Evolutionary conservation across 2,113 vertebrate species (phyloP), one percentile per base, ranked within the genome.

Genomic region (Lepisosteus osseus): DNA sequence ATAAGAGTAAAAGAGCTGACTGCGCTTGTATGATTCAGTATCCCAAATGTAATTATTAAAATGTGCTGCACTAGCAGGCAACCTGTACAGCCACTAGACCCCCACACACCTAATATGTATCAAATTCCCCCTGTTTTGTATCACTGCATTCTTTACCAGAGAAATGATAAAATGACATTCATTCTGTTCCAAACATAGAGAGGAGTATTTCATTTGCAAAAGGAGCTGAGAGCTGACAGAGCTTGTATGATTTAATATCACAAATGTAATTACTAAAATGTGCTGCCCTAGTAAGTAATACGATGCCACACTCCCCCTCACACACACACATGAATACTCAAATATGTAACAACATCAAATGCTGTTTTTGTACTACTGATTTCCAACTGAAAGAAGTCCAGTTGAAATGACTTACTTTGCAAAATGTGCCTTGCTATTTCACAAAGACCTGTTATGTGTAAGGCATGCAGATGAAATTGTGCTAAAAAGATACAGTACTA

Each of bases 191-290:
- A 66, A 70, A 67, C 74, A 67, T 42, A 43, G 15, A 15, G 65
- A 74, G 65, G 72, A 78, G 70, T 67, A 15, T 77, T 79, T 80
- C 62, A 78, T 78, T 81, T 79, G 74, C 74, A 81, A 66, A 66
- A 65, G 72, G 73, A 76, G 74, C 64, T 70, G 73, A 78, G 78
- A 82, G 73, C 67, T 51, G 79, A 79, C 73, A 43, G 72, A 73
- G 72, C 79, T 78, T 68, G 75, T 76, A 51, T 82, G 81, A 86
- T 80, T 79, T 78, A 85, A 85, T 80, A 79, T 77, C 73, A 82
- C 79, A 86, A 85, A 83, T 84, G 72, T 80, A 86, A 88, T 90
- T 83, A 83, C 74, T 70, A 68, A 84, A 86, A 87, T 85, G 83
- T 84, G 82, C 79, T 77, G 78, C 80, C 73, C 73, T 47, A 69